These are phyloP conservation scores for Peromyscus californicus DNA, from an alignment of 2,113 vertebrate genomes.

Conservation along the genomic window DNA sequence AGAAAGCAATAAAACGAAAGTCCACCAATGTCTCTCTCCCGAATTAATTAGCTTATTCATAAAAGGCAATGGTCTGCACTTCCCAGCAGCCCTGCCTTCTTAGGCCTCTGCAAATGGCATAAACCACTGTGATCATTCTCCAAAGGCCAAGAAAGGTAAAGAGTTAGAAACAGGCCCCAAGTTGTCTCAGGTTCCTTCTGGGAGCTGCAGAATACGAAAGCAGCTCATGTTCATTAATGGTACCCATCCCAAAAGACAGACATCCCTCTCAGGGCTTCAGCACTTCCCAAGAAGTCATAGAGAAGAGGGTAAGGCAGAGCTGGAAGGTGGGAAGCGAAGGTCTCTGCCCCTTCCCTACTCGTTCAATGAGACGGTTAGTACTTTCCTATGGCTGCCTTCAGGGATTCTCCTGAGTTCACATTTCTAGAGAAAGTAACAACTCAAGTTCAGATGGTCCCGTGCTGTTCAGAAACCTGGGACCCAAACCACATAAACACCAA, in stretches of 20 bases:
- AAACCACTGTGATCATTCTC: background rate
- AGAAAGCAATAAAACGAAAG: background rate
- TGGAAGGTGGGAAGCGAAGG: background rate
- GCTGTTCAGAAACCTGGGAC: slow-evolving; percentile 21
- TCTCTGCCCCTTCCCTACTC: background rate
- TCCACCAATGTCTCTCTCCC: too few relatives aligned
- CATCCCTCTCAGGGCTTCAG: too few relatives aligned
- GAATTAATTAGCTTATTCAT: background rate
- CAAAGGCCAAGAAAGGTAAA: background rate
- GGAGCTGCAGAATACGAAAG: background rate
- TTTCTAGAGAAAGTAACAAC: background rate
- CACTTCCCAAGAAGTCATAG: background rate
- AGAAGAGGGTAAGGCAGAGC: background rate
- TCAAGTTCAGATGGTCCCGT: background rate
- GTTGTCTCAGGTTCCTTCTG: background rate
- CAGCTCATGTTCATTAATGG: background rate
- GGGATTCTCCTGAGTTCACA: background rate
- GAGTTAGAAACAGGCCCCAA: background rate
- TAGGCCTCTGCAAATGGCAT: background rate
- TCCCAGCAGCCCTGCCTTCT: background rate
- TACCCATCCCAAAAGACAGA: background rate
- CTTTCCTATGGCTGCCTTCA: background rate
- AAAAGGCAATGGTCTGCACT: background rate
- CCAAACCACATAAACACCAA: background rate
- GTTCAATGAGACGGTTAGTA: background rate